These are phyloP conservation scores for Plecotus auritus DNA, from an alignment of 2,113 vertebrate species.

Conservation along the genomic window DNA sequence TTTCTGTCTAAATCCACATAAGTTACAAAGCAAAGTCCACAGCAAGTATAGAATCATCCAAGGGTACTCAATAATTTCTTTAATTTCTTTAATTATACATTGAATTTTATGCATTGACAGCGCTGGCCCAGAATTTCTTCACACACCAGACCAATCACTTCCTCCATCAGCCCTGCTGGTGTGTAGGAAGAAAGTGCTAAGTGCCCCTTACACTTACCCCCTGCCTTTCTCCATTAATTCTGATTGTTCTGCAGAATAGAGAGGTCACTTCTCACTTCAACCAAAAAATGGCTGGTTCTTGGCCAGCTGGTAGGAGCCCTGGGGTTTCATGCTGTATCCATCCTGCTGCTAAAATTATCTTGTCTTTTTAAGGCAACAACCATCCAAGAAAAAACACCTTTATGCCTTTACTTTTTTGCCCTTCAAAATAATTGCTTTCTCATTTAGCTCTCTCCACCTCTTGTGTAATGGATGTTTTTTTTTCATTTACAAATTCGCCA, in stretches of 20 bases:
- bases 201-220: neutral
- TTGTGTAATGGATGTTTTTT: neutral
- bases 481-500: neutral
- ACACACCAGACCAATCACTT: neutral
- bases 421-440: neutral
- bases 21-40: neutral
- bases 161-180: neutral
- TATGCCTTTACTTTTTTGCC: neutral
- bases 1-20: neutral
- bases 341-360: neutral
- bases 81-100: neutral
- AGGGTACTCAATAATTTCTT: neutral
- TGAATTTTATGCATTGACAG: neutral
- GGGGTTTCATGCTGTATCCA: neutral
- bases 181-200: neutral
- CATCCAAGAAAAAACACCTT: neutral
- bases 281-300: neutral
- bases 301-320: neutral
- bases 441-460: neutral
- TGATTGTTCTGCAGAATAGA: neutral
- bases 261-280: neutral
- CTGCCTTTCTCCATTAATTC: neutral
- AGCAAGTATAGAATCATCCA: neutral
- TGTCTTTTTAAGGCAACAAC: neutral
- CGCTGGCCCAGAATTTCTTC: neutral